Conservation (phyloP, 2,797 vertebrate genomes). For the Epinephelus malabaricus region DNA sequence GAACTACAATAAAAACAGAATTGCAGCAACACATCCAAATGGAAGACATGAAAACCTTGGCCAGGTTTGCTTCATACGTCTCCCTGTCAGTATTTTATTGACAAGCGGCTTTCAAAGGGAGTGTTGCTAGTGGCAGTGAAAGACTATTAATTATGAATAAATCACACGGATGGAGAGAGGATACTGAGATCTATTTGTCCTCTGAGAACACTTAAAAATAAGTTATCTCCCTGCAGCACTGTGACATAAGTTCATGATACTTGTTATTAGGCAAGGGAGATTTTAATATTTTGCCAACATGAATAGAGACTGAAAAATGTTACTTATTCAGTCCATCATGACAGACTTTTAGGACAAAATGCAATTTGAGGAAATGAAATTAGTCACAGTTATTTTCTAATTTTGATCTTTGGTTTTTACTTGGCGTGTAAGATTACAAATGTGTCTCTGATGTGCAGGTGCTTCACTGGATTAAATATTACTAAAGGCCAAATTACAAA, state of each 20-base stretch:
- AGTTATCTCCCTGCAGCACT: slow-evolving; percentile 23
- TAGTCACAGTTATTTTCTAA: slow-evolving; percentile 16
- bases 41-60: slow-evolving; percentile 21
- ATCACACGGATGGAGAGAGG: slow-evolving; percentile 29
- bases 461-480: slow-evolving; percentile 23
- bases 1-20: slow-evolving; percentile 58
- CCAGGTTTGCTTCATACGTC: slow-evolving; percentile 24
- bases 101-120: slow-evolving; percentile 27
- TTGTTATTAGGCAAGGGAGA: slow-evolving; percentile 16
- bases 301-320: slow-evolving; percentile 30
- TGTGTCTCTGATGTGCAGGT: slow-evolving; percentile 8
- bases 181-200: slow-evolving; percentile 29
- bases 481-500: background rate
- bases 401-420: background rate
- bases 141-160: slow-evolving; percentile 40
- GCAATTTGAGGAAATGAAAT: slow-evolving; percentile 19
- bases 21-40: slow-evolving; percentile 20
- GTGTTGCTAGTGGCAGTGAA: slow-evolving; percentile 11
- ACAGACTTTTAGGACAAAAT: slow-evolving; percentile 15
- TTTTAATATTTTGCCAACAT: slow-evolving; percentile 2
- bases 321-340: slow-evolving; percentile 7
- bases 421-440: background rate
- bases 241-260: slow-evolving; percentile 37
- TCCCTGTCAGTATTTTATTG: slow-evolving; percentile 48
- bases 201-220: slow-evolving; percentile 27